Percentiles rank a stretch among this genome's conserved stretches.
These are phyloP conservation scores for Congeria kusceri DNA, from an alignment of 2,888 invertebrate genomes.

Conservation along the genomic window DNA sequence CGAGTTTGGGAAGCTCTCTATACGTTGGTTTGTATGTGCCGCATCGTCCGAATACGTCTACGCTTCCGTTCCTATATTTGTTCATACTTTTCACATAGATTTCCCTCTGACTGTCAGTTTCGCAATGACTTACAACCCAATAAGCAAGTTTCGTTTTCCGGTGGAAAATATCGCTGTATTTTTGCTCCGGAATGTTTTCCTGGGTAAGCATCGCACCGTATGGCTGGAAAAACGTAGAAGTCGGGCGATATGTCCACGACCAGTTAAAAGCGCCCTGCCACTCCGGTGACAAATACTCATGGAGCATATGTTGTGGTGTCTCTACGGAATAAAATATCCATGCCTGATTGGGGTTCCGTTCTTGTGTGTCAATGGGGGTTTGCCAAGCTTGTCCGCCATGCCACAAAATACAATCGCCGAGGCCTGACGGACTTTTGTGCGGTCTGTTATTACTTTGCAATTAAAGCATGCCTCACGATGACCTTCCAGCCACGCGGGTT, in stretches of 20 bases:
- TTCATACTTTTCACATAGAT: conserved; percentile 14
- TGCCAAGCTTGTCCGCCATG: not conserved
- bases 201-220: not conserved
- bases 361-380: not conserved
- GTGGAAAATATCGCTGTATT: conserved; percentile 2
- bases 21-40: not conserved
- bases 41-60: conserved; percentile 26
- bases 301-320: conserved; percentile 1
- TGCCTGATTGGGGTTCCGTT: conserved; percentile 3
- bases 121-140: conserved; percentile 15
- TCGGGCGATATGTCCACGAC: no score
- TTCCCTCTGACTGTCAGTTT: conserved; percentile 14
- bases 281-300: not conserved
- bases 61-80: not conserved
- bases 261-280: conserved; percentile 25
- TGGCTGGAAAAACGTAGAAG: no score
- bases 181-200: not conserved
- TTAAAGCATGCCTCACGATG: conserved; percentile 6
- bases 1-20: not conserved
- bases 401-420: conserved; percentile 19
- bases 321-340: conserved; percentile 23
- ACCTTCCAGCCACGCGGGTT: no score
- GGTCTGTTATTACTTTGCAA: conserved; percentile 1
- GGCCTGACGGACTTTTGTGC: not conserved
- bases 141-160: conserved; percentile 15